Base-by-base conservation (phyloP, 2,113 vertebrate genomes). In the Cyphotilapia sp. region DNA sequence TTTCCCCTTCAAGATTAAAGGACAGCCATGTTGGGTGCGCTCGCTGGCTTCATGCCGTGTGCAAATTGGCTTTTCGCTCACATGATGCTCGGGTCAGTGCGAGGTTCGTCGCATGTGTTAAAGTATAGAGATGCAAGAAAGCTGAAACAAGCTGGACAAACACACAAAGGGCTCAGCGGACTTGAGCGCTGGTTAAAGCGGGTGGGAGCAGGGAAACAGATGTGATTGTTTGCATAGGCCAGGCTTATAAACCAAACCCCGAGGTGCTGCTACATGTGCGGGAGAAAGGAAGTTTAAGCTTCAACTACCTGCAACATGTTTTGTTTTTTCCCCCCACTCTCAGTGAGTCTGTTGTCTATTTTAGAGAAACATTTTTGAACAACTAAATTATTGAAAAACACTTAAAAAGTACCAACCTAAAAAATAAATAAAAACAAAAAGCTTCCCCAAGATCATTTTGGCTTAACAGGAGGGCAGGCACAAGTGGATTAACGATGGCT, bases 201-300 rank as follows among this genome's bases (percentile, higher is more conserved):
- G 12, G 13, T 2, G 42, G 53, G 31, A 51, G 51, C 14, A 27
- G 83, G 3, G 83, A 31, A 51, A 85, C 89, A 87, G 89, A 85
- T 90, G 87, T 51, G 86, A 84, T 35, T 90, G 92, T 91, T 89
- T 92, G 89, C 84, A 85, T 47, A 83, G 53, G n/a, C 9, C 4
- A 2, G 14, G 38, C 27, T 71, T 47, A 91, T 51, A 90, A 61
- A 82, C 57, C 53, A 2, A 78, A 80, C n/a, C 40, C 49, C 6
- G 61, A 88, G n/a, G 38, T 12, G 1, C 38, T 3, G 81, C 84
- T 82, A 3, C 71, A 13, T 24, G 35, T 63, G 17, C 3, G 22
- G 3, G 5, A 3, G 51, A 14, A 80, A 10, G 5, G 33, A 24
- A 38, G 45, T 66, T 90, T 56, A 19, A 84, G 38, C 63, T 8